Evolutionary conservation across 2,797 vertebrate genomes (phyloP), one percentile per base, ranked within the genome.

Genomic region (Spheniscus humboldti): DNA sequence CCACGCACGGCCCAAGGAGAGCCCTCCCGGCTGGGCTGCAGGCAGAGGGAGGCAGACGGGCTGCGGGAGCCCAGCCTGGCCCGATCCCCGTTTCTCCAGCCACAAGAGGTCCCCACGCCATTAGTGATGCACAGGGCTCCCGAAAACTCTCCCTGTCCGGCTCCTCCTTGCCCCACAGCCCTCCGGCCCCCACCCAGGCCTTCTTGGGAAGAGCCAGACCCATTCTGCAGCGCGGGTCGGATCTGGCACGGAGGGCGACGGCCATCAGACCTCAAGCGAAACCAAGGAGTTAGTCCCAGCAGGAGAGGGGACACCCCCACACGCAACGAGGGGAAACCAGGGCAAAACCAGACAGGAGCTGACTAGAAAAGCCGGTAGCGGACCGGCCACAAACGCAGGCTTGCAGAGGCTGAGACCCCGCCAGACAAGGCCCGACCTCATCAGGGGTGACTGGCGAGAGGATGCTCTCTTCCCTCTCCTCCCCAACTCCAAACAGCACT

Each of bases 31-130:
- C 30, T 24, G 19, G 1, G 9, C 52, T 7, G 9, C 28, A 14
- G 53, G 90, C 50, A 69, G 11, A 69, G 28, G 41, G 50, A 94
- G 41, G 69, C 77, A 92, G 73, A 73, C 28, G 15, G 64, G 85
- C 48, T 72, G 56, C 11, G 4, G 3, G 88, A 93, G 60, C 27
- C 50, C 63, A 50, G 71, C 71, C 68, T 47, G 37, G 74, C 74
- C 66, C 1, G 15, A 86, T 71, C 91, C 84, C 84, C 13, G 5
- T 82, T 71, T 93, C 90, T 91, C 64, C 92, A 95, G 91, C 96
- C 97, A 92, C 96, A 95, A 96, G 97, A 97, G 96, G 96, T 96
- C 96, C 79, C 86, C 96, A 88, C 0, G 39, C 86, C 74, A 88
- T 84, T 91, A 76, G 55, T 8, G 55, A 69, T 86, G 72, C 24